Evolutionary conservation across 2,113 vertebrate genomes (phyloP).

Genomic region (Ageneiosus marmoratus): DNA sequence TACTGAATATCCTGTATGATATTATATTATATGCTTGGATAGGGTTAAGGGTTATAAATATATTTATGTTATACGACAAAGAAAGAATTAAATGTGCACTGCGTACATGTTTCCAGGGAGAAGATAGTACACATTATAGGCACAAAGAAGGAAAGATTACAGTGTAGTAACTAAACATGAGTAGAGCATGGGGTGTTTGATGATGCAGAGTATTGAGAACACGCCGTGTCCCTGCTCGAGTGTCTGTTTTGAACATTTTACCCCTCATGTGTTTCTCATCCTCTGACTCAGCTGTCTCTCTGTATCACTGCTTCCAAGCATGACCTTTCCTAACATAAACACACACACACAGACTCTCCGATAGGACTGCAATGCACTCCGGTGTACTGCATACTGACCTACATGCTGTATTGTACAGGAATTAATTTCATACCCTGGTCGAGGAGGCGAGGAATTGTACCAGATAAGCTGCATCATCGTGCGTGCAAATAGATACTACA

Average conservation of each 20-base stretch:
- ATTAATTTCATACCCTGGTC: background rate
- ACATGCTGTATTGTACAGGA: background rate
- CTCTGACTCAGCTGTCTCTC: conserved; percentile 58
- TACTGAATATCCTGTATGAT: no score
- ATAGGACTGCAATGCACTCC: conserved; percentile 1
- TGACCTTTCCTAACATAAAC: conserved; percentile 32
- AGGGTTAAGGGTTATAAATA: no score
- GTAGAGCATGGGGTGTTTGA: background rate
- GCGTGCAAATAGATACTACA: background rate
- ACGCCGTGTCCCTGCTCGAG: background rate
- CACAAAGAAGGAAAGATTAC: background rate
- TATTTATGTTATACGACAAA: background rate
- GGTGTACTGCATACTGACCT: background rate
- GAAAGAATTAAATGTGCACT: background rate
- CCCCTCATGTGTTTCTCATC: conserved; percentile 5
- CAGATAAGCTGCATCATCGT: background rate
- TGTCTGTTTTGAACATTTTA: conserved; percentile 20
- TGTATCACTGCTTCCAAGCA: conserved; percentile 41
- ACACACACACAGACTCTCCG: conserved; percentile 8
- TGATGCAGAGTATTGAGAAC: background rate
- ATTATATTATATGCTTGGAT: background rate
- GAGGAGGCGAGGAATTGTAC: background rate
- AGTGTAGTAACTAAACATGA: background rate
- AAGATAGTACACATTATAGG: background rate
- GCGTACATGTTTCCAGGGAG: background rate